Base-by-base conservation (phyloP, 2,888 invertebrate genomes). In the Nemotelus pantherinus region DNA sequence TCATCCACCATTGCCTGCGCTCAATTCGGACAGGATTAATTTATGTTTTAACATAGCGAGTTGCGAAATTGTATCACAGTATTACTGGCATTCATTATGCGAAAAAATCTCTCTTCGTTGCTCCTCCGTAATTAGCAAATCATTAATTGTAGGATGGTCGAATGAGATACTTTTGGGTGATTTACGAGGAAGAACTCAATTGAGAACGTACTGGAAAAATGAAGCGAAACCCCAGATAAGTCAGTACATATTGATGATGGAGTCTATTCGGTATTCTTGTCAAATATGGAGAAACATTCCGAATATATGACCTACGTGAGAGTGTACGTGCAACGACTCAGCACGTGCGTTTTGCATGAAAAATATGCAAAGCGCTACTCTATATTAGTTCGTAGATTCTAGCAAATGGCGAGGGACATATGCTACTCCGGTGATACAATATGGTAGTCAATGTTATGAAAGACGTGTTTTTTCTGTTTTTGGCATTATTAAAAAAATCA, bases 111-210 rank as follows among this genome's bases (percentile, higher is more conserved):
- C 43, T 43, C 57, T 5, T 10, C 25, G 57, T 10, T 57, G 25
- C 25, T 25, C 10, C 25, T 10, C 63, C 39, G 50, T 67, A 67
- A 67, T 48, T 67, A 67, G 44, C 67, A 67, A 67, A 67, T 67
- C 48, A 48, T 48, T 67, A 50, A 67, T 67, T 67, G 50, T 48
- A 67, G 25, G 50, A 50, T 63, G 39, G 63, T 57, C 10, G 64
- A n/a, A 64, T 43, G 44, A 64, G 67, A 57, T 25, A 9, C 10
- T 57, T 10, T 25, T 57, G 9, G 25, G 25, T 25, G 25, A 25
- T 25, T 25, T 25, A 25, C 25, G 25, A 25, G 25, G 25, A 25
- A 25, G 25, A 25, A 25, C 25, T 25, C 25, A 25, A 25, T 25
- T 25, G 25, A 25, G 25, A 25, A 25, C 25, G 25, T 25, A 25